phyloP scores from a whole-genome alignment of 2,797 vertebrate species.

The Sebastes itinus region DNA sequence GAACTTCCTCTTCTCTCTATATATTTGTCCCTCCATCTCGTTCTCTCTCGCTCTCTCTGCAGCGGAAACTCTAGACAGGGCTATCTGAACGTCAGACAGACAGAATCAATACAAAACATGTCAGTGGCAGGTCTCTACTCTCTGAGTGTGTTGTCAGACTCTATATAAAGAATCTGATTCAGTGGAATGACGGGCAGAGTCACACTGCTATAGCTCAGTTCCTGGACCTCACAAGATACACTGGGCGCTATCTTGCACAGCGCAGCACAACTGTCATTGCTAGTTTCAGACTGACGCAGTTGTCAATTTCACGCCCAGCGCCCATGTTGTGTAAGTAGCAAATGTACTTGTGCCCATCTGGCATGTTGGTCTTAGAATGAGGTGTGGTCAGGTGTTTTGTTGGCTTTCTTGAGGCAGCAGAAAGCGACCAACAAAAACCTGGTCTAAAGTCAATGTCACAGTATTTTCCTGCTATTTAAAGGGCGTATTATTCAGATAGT shows the following conservation, averaged over 20 bases:
- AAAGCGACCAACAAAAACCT: no score
- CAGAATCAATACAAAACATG: constrained; percentile 72
- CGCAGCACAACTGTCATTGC: not conserved
- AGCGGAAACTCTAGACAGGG: constrained; percentile 62
- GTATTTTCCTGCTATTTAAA: no score
- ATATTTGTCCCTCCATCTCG: constrained; percentile 34
- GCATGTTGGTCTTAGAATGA: not conserved
- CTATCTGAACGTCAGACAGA: constrained; percentile 62
- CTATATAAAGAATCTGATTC: constrained; percentile 62
- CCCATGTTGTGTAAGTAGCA: not conserved
- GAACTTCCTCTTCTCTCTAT: constrained; percentile 28
- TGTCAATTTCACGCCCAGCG: not conserved
- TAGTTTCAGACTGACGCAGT: not conserved
- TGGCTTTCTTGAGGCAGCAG: no score
- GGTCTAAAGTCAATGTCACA: no score
- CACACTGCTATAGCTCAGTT: constrained; percentile 16
- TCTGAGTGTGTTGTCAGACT: constrained; percentile 50
- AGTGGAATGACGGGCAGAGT: constrained; percentile 40
- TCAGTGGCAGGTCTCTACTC: constrained; percentile 57
- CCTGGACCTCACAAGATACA: not conserved
- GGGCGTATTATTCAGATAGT: no score
- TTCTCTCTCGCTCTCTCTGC: not conserved
- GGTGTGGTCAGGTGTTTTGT: not conserved
- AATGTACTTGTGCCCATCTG: not conserved
- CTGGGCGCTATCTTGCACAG: not conserved